Evolutionary conservation across 2,888 invertebrate genomes (phyloP), one percentile per base, ranked within the genome.

Genomic region (Pediacus dermestoides): DNA sequence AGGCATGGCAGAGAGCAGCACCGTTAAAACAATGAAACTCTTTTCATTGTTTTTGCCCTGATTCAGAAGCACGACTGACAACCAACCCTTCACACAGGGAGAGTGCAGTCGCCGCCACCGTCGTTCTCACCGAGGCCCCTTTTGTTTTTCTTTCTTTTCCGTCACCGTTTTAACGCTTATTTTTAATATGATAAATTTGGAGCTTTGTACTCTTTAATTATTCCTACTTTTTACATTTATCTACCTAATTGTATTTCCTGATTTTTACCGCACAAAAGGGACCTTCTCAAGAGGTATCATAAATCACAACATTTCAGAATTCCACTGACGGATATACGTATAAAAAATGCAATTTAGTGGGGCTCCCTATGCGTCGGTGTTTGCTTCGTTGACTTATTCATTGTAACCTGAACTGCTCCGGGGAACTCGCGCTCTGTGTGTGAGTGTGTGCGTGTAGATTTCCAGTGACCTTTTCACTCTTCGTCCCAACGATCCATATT

Each of bases 141-240:
- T 67, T 68, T 67, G 67, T 70, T 67, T 67, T 68, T 66, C 67
- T 67, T 67, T 65, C 62, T 63, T 60, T 59, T 60, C 60, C 64
- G 59, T 63, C 66, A 63, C 61, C 63, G 62, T 64, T 67, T 62
- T 58, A 64, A 63, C 67, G 67, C 66, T 65, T 60, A 68, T 68
- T 68, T 68, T 69, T 68, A 67, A 68, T 67, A 66, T 68, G 68
- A 68, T 68, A 68, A 69, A 69, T 69, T 68, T 59, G 58, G 62
- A 64, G 69, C 69, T 67, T 69, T 69, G 69, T 69, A 67, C 60
- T 60, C 64, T 64, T 68, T 68, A 69, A 69, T 68, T 69, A 68
- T 69, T 68, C 67, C 60, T 23, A 63, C 63, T 63, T 68, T 61
- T 68, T 68, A 67, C 11, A 68, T 67, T 69, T 68, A 69, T 69